Conservation (phyloP, 2,888 invertebrate genomes). For the Bombylius discolor region DNA sequence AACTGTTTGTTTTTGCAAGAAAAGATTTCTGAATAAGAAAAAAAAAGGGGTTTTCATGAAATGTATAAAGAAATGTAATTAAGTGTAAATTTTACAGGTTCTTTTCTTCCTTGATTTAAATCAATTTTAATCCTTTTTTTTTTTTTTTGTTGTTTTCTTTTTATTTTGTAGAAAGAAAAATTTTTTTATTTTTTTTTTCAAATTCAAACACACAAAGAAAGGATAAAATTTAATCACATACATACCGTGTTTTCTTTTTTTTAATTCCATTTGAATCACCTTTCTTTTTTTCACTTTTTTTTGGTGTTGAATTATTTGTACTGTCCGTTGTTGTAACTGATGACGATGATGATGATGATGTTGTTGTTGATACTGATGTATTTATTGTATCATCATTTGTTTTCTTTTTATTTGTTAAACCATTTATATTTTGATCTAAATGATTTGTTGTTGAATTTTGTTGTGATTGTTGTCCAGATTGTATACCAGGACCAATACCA, state of each 20-base stretch:
- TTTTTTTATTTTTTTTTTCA: too few relatives aligned
- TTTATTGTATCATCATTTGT: conserved; percentile 2
- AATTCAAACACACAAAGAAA: too few relatives aligned
- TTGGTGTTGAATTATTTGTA: conserved; percentile 38
- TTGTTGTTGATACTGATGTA: conserved; percentile 10
- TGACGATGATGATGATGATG: conserved; percentile 22
- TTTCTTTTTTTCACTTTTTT: conserved; percentile 68
- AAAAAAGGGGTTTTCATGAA: too few relatives aligned
- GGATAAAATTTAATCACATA: conserved; percentile 1
- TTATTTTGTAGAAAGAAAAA: too few relatives aligned
- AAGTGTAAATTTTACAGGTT: too few relatives aligned
- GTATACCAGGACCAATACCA: conserved; percentile 21
- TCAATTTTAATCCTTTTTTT: too few relatives aligned
- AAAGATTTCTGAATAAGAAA: too few relatives aligned
- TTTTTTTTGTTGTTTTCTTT: too few relatives aligned
- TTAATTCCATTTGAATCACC: conserved; percentile 75
- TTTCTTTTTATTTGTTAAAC: conserved; percentile 6
- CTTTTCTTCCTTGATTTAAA: too few relatives aligned
- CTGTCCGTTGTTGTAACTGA: conserved; percentile 29
- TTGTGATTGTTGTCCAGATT: conserved; percentile 19
- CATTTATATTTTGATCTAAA: conserved; percentile 9
- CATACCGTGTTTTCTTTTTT: conserved; percentile 83
- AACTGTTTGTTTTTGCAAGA: too few relatives aligned
- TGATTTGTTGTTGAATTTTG: conserved; percentile 18
- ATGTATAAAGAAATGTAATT: too few relatives aligned